Base-by-base conservation (phyloP, 2,797 vertebrate species). In the Glyptemys insculpta region DNA sequence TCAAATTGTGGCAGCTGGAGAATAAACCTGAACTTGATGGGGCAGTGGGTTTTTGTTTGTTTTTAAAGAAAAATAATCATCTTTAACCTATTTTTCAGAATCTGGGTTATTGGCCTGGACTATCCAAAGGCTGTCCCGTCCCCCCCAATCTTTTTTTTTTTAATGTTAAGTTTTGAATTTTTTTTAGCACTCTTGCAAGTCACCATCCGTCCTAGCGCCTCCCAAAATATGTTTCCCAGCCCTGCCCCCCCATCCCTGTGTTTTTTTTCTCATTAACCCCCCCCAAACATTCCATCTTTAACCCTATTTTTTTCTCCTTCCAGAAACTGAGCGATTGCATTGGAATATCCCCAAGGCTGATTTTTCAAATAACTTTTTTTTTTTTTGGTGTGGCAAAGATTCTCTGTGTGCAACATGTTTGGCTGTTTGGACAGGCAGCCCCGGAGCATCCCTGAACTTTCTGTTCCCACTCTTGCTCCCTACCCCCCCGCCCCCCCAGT, bases 401-500 rank as follows among this genome's bases (percentile, higher is more conserved):
- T 41, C 27, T 6, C 9, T 16, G 9, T 91, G 91, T 91, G 87
- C 91, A 86, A 80, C 93, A 93, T 83, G 90, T 95, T 94, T 87
- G 78, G 94, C 27, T 79, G 19, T 44, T 80, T 37, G 50, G 54
- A 41, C 27, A 53, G 68, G 95, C 79, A 87, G 91, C 94, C 90
- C 96, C 92, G 86, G 94, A 91, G 95, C 95, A 94, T 96, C 95
- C 95, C 97, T 97, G 96, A 97, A 96, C 96, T 97, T 96, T 96
- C 95, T 97, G 96, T 97, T 97, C 97, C 97, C 97, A 96, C 92
- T 94, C 92, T 93, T 83, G 96, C 96, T 91, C 97, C 94, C 93
- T 92, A 96, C 94, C 95, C 91, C 95, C 86, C 72, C 82, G 41
- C 23, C 72, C 96, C 95, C 96, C 97, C 97, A 92, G 27, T 76